These are phyloP conservation scores for Megalonaias nervosa DNA, from an alignment of 1,140 invertebrate species.

Conservation along the genomic window DNA sequence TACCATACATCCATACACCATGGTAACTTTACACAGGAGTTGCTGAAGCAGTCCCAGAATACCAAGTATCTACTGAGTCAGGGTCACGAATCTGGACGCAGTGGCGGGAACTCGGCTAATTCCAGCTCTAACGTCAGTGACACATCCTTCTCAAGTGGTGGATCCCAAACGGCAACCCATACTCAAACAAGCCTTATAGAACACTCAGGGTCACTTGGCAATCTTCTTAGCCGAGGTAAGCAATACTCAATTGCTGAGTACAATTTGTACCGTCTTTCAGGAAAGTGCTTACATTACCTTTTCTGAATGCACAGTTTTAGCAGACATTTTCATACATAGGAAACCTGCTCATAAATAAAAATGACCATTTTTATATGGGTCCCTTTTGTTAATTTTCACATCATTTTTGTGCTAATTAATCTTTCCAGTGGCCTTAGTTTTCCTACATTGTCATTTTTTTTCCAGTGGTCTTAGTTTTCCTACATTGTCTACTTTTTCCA, in stretches of 20 bases:
- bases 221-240: constrained; percentile 17
- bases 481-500: no score
- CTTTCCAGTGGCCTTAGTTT: no score
- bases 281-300: no score
- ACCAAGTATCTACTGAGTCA: constrained; percentile 64
- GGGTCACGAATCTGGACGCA: constrained; percentile 38
- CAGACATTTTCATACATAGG: no score
- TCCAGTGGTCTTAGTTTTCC: no score
- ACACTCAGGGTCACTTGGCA: constrained; percentile 16
- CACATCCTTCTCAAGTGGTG: constrained; percentile 59
- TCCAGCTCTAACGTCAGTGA: constrained; percentile 59
- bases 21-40: constrained; percentile 63
- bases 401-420: no score
- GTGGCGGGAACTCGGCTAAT: constrained; percentile 32
- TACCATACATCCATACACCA: constrained; percentile 39
- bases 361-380: no score
- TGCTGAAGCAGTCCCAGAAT: constrained; percentile 66
- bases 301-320: no score
- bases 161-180: constrained; percentile 33
- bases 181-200: constrained; percentile 23
- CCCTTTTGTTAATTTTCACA: no score
- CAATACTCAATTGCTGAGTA: background rate
- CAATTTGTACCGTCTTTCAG: background rate
- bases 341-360: no score
- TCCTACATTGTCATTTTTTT: no score